Base-by-base conservation (phyloP, 2,888 invertebrate species). In the Ptilodon capucinus region DNA sequence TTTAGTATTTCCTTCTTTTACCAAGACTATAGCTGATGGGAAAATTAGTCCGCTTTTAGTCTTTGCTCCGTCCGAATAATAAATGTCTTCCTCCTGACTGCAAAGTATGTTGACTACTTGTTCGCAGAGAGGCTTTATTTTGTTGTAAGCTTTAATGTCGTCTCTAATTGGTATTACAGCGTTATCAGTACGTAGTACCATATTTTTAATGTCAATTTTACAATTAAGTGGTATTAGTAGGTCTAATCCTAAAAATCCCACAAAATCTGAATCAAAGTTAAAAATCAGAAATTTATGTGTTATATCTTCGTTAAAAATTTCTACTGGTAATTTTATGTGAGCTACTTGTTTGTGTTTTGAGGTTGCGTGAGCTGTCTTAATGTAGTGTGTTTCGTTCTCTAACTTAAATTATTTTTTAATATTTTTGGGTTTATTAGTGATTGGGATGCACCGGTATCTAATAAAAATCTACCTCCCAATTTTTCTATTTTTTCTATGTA, bases 321-420 rank as follows among this genome's bases (percentile, higher is more conserved):
- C 18, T 47, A 35, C 7, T 5, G 55, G 57, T 9, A 59, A 19
- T 25, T 25, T 25, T 8, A 25, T 8, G 9, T 25, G 52, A 17
- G 46, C 57, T 39, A 68, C 61, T 16, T 61, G 18, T 0, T 55
- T 54, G 28, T 67, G 64, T 40, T 57, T 76, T 16, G 80, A 76
- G 0, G 72, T 71, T 25, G 67, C 72, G 21, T 84, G 81, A 0
- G 82, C 79, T 48, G 80, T 81, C 64, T 74, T 76, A 7, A 86
- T 64, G 1, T 76, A 82, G 54, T 83, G 77, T 0, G 76, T 76
- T 70, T 68, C 63, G 0, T 48, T 51, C 48, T 51, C 50, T 21
- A 66, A 45, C n/a, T n/a, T n/a, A n/a, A n/a, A n/a, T n/a, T n/a
- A n/a, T 35, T 23, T 40, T 47, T 3, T 40, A 60, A 16, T 2